Evolutionary conservation across 2,888 invertebrate species (phyloP).

Genomic region (Eupithecia vulgata): DNA sequence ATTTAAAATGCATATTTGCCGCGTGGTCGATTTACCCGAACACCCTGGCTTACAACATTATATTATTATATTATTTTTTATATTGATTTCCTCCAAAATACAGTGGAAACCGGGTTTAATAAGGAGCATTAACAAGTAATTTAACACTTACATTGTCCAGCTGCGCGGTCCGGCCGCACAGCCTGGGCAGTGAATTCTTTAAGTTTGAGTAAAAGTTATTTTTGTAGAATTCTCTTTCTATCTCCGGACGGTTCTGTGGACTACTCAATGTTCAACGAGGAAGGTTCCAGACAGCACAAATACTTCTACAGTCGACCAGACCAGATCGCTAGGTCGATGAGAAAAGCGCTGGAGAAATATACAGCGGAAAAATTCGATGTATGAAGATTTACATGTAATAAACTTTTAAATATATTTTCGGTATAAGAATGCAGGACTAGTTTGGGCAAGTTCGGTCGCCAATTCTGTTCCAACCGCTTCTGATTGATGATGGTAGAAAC

Average conservation of each 20-base stretch:
- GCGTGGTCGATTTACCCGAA: too few relatives aligned
- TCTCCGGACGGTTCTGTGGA: slow-evolving; percentile 82
- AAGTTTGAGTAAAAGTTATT: neutral
- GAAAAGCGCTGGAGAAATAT: slow-evolving; percentile 71
- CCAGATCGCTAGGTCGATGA: slow-evolving; percentile 81
- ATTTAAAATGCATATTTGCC: too few relatives aligned
- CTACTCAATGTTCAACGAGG: slow-evolving; percentile 82
- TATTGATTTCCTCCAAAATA: too few relatives aligned
- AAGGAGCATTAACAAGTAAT: too few relatives aligned
- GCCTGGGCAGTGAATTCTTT: too few relatives aligned
- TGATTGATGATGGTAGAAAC: neutral
- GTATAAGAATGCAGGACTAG: neutral
- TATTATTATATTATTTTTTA: too few relatives aligned
- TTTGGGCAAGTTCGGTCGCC: neutral
- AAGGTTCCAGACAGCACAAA: slow-evolving; percentile 83
- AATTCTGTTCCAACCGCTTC: neutral
- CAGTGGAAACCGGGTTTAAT: too few relatives aligned
- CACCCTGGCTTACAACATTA: too few relatives aligned
- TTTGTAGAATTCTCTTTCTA: slow-evolving; percentile 84
- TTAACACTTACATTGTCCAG: too few relatives aligned
- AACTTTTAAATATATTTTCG: slow-evolving; percentile 8
- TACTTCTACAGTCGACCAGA: slow-evolving; percentile 82
- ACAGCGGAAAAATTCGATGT: slow-evolving; percentile 64
- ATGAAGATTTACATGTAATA: slow-evolving; percentile 49
- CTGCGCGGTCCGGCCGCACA: too few relatives aligned